phyloP scores from a whole-genome alignment of 35 echinoderm and acorn worm genomes.

The Heliocidaris tuberculata region DNA sequence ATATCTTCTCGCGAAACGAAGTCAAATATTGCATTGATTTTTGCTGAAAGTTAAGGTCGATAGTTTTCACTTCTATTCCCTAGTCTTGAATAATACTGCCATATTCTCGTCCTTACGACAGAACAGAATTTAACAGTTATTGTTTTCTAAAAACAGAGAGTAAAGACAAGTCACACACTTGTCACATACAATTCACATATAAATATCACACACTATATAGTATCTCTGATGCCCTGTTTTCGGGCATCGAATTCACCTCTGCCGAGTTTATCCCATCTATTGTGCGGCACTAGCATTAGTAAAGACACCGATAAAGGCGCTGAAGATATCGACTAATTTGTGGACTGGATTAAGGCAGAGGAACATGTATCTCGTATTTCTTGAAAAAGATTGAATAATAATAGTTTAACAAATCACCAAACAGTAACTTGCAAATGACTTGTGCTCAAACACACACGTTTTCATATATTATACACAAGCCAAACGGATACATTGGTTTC shows the following conservation, averaged over 20 bases:
- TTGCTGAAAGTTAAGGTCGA: no score
- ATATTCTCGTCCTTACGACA: neutral
- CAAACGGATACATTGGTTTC: no score
- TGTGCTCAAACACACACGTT: neutral
- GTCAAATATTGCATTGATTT: neutral
- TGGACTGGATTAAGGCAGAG: neutral
- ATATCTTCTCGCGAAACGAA: neutral
- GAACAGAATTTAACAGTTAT: neutral
- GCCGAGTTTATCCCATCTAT: neutral
- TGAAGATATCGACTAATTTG: neutral
- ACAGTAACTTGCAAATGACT: neutral
- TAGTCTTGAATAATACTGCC: neutral
- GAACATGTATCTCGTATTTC: no score
- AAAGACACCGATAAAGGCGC: neutral
- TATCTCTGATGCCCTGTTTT: neutral
- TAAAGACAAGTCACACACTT: neutral
- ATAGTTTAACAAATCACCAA: neutral
- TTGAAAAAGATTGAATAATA: no score
- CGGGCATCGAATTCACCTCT: neutral
- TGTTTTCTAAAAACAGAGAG: neutral
- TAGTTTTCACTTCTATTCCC: neutral
- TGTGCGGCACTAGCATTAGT: neutral
- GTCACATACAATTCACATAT: neutral
- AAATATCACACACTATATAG: slow-evolving; percentile 17
- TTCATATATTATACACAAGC: neutral